Conservation (phyloP, 2,113 vertebrate genomes). For the Chionomys nivalis region DNA sequence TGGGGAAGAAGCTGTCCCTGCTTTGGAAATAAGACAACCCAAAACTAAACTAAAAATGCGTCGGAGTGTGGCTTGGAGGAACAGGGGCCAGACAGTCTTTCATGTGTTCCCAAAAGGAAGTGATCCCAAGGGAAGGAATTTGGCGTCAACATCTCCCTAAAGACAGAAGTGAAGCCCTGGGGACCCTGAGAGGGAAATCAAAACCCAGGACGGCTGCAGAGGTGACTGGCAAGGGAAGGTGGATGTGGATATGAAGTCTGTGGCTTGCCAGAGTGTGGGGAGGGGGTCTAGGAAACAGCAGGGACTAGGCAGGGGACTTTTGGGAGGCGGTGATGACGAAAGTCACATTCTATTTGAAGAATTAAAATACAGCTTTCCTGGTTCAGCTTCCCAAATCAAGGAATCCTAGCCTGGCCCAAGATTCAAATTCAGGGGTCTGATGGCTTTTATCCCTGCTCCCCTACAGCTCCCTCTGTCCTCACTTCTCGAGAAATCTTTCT, state of each 20-base stretch:
- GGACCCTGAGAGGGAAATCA: background rate
- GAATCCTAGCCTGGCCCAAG: slow-evolving; percentile 26
- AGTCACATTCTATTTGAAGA: slow-evolving; percentile 45
- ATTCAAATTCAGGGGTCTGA: slow-evolving; percentile 4
- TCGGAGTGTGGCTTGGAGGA: no score
- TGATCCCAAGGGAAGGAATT: slow-evolving; percentile 58
- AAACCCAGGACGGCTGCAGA: background rate
- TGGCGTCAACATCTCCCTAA: slow-evolving; percentile 18
- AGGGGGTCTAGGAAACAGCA: background rate
- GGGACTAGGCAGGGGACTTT: background rate
- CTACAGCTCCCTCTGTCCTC: background rate
- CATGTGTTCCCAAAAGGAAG: slow-evolving; percentile 49
- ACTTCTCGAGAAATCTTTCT: background rate
- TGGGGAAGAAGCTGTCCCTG: background rate
- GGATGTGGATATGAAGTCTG: background rate
- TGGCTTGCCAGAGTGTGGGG: background rate
- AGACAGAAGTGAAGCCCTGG: background rate
- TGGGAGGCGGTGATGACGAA: background rate
- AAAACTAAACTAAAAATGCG: slow-evolving; percentile 28
- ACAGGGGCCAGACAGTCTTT: background rate
- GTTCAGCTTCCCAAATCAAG: slow-evolving; percentile 57
- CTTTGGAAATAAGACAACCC: slow-evolving; percentile 24
- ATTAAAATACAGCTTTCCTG: slow-evolving; percentile 52
- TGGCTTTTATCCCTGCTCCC: background rate
- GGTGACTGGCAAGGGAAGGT: background rate